These are phyloP conservation scores for Platichthys flesus DNA, from an alignment of 2,113 vertebrate species.

Conservation along the genomic window DNA sequence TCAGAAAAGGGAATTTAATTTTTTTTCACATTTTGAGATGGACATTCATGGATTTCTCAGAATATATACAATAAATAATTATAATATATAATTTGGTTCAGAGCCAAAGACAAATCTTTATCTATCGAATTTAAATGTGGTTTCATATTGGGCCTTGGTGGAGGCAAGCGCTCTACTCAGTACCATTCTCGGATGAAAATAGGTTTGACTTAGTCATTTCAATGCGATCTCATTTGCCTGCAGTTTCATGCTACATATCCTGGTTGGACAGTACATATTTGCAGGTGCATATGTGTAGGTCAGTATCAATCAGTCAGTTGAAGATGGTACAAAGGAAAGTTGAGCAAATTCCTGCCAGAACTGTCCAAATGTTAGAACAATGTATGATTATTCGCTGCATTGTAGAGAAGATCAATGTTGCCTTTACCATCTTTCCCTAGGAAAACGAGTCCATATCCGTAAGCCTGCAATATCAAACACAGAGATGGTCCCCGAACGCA, in stretches of 20 bases:
- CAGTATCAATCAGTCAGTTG: not conserved
- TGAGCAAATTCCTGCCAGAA: not conserved
- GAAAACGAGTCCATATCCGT: slow-evolving; percentile 86
- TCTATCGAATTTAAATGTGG: too few relatives aligned
- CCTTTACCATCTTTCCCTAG: slow-evolving; percentile 66
- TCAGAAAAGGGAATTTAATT: too few relatives aligned
- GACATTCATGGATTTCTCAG: too few relatives aligned
- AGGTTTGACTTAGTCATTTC: not conserved
- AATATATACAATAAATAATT: too few relatives aligned
- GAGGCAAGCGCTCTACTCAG: too few relatives aligned
- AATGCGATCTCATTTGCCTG: not conserved
- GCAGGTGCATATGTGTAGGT: not conserved
- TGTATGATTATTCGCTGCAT: not conserved
- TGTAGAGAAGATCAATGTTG: not conserved
- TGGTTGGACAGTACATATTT: not conserved
- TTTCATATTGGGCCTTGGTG: too few relatives aligned
- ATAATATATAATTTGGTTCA: too few relatives aligned
- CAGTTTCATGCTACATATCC: not conserved
- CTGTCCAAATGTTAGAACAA: not conserved
- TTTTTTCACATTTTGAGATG: too few relatives aligned
- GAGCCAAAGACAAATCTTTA: not conserved
- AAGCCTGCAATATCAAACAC: slow-evolving; percentile 84
- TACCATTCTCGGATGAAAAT: too few relatives aligned
- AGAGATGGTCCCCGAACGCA: slow-evolving; percentile 87
- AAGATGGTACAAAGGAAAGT: too few relatives aligned